Evolutionary conservation across 2,888 invertebrate species (phyloP), one percentile per base, ranked within the genome.

Genomic region (Amaurobius ferox): DNA sequence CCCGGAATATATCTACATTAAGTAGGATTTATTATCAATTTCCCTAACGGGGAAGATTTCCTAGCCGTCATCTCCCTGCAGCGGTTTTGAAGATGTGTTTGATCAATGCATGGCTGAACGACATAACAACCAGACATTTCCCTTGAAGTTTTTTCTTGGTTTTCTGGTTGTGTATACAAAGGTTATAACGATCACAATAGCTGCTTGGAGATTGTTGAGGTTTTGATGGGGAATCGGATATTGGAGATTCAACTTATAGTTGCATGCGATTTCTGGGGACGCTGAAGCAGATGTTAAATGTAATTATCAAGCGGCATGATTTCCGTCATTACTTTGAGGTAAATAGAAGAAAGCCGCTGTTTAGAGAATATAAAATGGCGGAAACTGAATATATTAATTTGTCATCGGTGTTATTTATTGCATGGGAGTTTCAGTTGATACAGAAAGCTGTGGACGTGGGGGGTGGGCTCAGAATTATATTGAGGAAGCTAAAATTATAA

Each of bases 21-120:
- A 44, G 44, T 16, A 44, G 44, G 55, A 55, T 55, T 55, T 55
- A 55, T 55, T 23, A 55, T 55, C 23, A 23, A 23, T 55, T 55
- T 16, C 55, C 23, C 23, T 55, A 55, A 55, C 55, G 55, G 55
- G 19, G 19, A 55, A 55, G 23, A 16, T 55, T 5, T 3, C 5
- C 0, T 1, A 19, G 55, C 2, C 16, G 55, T 55, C 19, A 23
- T 55, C 55, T 55, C 55, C 55, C 55, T 23, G 23, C 1, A 55
- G 55, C 55, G 23, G 55, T 19, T 55, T 55, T n/a, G 23, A 55
- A 55, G 5, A 55, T 55, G 55, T 55, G 55, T 55, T 19, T 55
- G 55, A 3, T 55, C 1, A 23, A 55, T 23, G 55, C 55, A 55
- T 55, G 55, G 23, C 55, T 55, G 55, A 55, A 55, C 55, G 55